phyloP scores from a whole-genome alignment of 2,797 vertebrate species.

The Coranthus polyacanthus region DNA sequence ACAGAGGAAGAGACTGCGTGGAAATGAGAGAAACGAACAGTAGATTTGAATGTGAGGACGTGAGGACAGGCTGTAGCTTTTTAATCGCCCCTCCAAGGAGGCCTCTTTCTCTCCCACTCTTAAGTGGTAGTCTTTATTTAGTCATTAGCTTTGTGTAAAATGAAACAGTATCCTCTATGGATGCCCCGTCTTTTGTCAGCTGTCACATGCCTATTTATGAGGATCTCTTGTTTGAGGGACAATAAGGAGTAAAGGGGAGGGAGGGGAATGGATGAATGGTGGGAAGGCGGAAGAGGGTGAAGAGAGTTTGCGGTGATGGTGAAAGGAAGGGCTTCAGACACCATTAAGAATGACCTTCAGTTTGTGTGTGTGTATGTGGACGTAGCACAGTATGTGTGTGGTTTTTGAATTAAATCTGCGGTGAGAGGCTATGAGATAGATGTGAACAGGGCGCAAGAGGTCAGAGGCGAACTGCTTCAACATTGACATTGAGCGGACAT shows the following conservation, averaged over 20 bases:
- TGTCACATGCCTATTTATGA: constrained; percentile 80
- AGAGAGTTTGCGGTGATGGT: constrained; percentile 60
- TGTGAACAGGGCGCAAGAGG: constrained; percentile 41
- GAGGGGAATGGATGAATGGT: constrained; percentile 49
- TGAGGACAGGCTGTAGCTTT: constrained; percentile 42
- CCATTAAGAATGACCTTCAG: constrained; percentile 72
- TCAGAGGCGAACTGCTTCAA: constrained; percentile 33
- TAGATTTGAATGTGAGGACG: constrained; percentile 21
- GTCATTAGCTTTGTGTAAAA: constrained; percentile 81
- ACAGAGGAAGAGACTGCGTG: constrained; percentile 9
- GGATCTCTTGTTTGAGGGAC: constrained; percentile 73
- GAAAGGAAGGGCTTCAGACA: constrained; percentile 63
- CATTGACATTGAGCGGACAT: constrained; percentile 55
- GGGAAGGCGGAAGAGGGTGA: constrained; percentile 51
- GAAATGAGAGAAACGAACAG: constrained; percentile 24
- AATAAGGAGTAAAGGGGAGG: constrained; percentile 50
- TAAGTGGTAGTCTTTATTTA: constrained; percentile 76
- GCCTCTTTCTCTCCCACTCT: constrained; percentile 52
- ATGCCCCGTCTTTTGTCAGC: constrained; percentile 72
- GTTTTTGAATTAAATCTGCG: constrained; percentile 53
- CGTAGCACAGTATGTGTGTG: background rate
- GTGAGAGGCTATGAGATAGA: constrained; percentile 53
- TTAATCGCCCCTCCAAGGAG: constrained; percentile 42
- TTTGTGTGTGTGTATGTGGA: constrained; percentile 22
- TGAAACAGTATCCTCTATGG: constrained; percentile 69